phyloP scores from a whole-genome alignment of 2,113 vertebrate genomes.

The Arizona elegans region DNA sequence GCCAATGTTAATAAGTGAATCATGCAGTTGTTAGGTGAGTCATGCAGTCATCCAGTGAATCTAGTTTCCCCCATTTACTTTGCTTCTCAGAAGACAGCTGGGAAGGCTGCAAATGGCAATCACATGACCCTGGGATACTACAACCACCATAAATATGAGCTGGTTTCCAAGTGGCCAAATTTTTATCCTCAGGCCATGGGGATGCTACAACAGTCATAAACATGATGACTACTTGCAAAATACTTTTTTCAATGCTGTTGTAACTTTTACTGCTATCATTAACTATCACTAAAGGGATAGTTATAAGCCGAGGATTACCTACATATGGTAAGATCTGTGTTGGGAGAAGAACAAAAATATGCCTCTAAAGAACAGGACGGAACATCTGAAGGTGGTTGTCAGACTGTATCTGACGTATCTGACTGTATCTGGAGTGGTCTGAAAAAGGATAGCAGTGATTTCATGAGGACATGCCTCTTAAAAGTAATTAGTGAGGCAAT shows the following conservation, averaged over 20 bases:
- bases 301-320: background rate
- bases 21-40: no score
- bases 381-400: background rate
- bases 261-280: background rate
- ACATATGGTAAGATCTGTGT: background rate
- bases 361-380: background rate
- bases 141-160: background rate
- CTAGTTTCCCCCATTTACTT: no score
- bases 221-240: background rate
- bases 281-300: background rate
- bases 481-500: background rate
- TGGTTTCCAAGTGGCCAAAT: background rate
- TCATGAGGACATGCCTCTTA: background rate
- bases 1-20: no score
- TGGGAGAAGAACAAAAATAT: background rate
- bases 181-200: no score
- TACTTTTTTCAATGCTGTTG: background rate
- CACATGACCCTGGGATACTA: background rate
- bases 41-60: no score
- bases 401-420: no score
- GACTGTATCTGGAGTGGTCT: background rate
- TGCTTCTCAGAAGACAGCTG: background rate
- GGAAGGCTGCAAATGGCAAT: background rate
- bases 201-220: background rate
- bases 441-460: background rate